Conservation (phyloP, 2,888 invertebrate species). For the Anoncus sp. region DNA sequence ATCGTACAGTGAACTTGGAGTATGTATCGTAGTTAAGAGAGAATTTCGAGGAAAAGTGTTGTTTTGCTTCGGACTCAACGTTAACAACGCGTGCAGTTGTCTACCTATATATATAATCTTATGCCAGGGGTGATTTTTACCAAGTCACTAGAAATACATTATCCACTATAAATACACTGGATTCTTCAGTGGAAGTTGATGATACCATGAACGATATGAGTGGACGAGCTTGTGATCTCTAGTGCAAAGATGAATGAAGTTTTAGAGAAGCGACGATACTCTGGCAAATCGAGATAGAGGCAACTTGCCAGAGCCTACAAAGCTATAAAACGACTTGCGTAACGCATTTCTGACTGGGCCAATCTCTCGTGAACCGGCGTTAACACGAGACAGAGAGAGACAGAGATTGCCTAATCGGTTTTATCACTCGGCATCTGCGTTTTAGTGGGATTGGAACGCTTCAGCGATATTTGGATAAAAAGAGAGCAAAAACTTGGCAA, state of each 20-base stretch:
- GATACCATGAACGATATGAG: background rate
- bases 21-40: background rate
- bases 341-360: conserved; percentile 15
- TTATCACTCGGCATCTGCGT: conserved; percentile 63
- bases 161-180: conserved; percentile 13
- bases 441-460: conserved; percentile 20
- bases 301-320: conserved; percentile 6
- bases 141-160: conserved; percentile 56
- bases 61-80: conserved; percentile 9
- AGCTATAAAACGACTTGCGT: conserved; percentile 35
- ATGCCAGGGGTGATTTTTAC: conserved; percentile 1
- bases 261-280: conserved; percentile 13
- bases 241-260: background rate
- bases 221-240: background rate
- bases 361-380: background rate
- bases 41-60: conserved; percentile 23
- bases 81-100: conserved; percentile 13
- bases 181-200: conserved; percentile 4
- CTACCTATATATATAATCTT: background rate
- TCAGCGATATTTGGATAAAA: conserved; percentile 3
- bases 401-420: too few relatives aligned
- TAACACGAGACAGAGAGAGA: conserved; percentile 10
- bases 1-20: conserved; percentile 18
- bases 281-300: conserved; percentile 18
- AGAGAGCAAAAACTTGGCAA: background rate